These are phyloP conservation scores for Muraenolepis orangiensis DNA, from an alignment of 2,797 vertebrate species.

Conservation along the genomic window DNA sequence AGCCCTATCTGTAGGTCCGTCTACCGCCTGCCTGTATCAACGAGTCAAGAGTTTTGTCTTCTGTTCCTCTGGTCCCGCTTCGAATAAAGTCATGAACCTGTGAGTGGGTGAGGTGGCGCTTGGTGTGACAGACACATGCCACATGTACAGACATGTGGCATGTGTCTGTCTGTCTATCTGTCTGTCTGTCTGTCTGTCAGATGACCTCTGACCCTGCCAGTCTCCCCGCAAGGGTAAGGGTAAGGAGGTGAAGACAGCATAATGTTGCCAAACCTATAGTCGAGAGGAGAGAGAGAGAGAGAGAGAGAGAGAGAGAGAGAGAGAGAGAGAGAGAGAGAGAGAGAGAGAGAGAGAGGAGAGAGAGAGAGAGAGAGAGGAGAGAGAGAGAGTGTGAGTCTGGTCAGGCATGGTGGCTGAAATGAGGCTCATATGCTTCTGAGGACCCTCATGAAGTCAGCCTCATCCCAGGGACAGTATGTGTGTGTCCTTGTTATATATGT, in stretches of 20 bases:
- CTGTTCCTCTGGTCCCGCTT: too few species aligned
- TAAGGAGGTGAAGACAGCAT: slow-evolving; percentile 63
- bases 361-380: slow-evolving; percentile 13
- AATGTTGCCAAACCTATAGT: slow-evolving; percentile 54
- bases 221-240: slow-evolving; percentile 65
- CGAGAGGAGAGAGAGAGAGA: too few species aligned
- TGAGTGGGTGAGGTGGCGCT: too few species aligned
- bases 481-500: slow-evolving; percentile 15
- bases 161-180: too few species aligned
- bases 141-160: too few species aligned
- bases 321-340: too few species aligned
- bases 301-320: too few species aligned
- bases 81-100: too few species aligned
- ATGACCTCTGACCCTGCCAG: slow-evolving; percentile 56
- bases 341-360: slow-evolving; percentile 3
- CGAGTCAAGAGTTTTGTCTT: too few species aligned
- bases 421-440: slow-evolving; percentile 72
- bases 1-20: too few species aligned
- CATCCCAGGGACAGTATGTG: slow-evolving; percentile 43
- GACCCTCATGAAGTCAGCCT: slow-evolving; percentile 60
- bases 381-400: not conserved
- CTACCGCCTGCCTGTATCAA: too few species aligned
- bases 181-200: slow-evolving; percentile 40
- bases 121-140: too few species aligned
- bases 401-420: slow-evolving; percentile 43